Conservation (phyloP, 2,888 invertebrate species). For the Nyleta sp. region DNA sequence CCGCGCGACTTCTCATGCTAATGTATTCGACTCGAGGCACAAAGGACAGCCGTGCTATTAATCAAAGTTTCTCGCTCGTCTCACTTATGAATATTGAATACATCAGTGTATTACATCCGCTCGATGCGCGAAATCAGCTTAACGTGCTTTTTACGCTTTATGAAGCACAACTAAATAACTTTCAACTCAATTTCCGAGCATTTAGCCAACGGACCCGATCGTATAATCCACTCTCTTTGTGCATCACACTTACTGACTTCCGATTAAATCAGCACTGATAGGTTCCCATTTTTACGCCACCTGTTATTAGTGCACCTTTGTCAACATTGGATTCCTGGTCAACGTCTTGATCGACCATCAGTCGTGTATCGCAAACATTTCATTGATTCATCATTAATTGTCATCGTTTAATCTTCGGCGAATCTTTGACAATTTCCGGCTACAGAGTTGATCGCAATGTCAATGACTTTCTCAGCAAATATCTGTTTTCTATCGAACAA, state of each 20-base stretch:
- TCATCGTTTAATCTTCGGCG: too few species aligned
- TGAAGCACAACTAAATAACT: slow-evolving; percentile 67
- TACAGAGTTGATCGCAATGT: too few species aligned
- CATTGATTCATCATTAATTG: neutral
- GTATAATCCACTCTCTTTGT: slow-evolving; percentile 56
- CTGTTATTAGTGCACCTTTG: slow-evolving; percentile 39
- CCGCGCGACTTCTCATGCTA: slow-evolving; percentile 58
- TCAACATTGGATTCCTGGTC: slow-evolving; percentile 2
- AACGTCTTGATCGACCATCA: slow-evolving; percentile 4
- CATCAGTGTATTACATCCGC: slow-evolving; percentile 64
- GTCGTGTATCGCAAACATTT: slow-evolving; percentile 8
- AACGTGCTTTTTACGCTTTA: slow-evolving; percentile 66
- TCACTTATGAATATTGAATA: slow-evolving; percentile 66
- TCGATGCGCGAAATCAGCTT: slow-evolving; percentile 62
- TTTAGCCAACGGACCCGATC: slow-evolving; percentile 55
- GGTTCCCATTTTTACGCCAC: slow-evolving; percentile 41
- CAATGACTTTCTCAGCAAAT: too few species aligned
- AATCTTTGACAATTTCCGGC: too few species aligned
- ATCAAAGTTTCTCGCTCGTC: slow-evolving; percentile 65
- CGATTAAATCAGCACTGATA: slow-evolving; percentile 57
- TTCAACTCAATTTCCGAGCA: slow-evolving; percentile 65
- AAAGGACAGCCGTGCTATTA: slow-evolving; percentile 62
- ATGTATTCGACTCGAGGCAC: slow-evolving; percentile 63
- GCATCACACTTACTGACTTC: slow-evolving; percentile 55
- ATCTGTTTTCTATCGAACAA: too few species aligned